Conservation (phyloP, 2,113 vertebrate species). For the Cephalopholis sonnerati region DNA sequence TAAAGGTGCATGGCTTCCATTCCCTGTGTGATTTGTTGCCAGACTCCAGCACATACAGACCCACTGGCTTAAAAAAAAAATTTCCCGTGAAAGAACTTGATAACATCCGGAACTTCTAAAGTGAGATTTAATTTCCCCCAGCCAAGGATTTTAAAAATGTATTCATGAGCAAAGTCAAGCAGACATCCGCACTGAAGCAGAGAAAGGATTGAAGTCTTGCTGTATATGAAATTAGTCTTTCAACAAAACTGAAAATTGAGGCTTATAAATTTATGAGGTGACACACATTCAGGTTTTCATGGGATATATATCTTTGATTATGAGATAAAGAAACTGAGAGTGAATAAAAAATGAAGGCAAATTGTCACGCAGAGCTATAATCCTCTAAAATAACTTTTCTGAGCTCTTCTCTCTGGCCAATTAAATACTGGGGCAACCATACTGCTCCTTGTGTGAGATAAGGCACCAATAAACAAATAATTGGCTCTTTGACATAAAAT, state of each 20-base stretch:
- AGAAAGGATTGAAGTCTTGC: conserved; percentile 15
- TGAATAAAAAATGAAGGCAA: conserved; percentile 22
- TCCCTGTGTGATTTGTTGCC: conserved; percentile 46
- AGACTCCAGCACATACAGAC: conserved; percentile 24
- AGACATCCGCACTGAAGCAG: conserved; percentile 38
- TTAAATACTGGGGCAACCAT: conserved; percentile 25
- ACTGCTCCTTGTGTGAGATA: conserved; percentile 27
- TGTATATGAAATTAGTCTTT: conserved; percentile 53
- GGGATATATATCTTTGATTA: conserved; percentile 43
- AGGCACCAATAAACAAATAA: conserved; percentile 26
- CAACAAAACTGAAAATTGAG: conserved; percentile 50
- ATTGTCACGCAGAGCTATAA: conserved; percentile 31
- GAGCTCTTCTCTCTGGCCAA: conserved; percentile 16
- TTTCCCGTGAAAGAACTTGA: conserved; percentile 46
- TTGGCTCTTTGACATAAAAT: conserved; percentile 22
- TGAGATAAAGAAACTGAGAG: conserved; percentile 31
- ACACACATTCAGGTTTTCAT: conserved; percentile 44
- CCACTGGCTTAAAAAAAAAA: conserved; percentile 39
- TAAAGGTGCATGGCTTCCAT: conserved; percentile 43
- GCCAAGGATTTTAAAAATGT: conserved; percentile 52
- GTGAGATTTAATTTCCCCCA: conserved; percentile 59
- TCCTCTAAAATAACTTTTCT: conserved; percentile 36
- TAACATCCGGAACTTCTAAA: conserved; percentile 60
- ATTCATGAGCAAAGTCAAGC: conserved; percentile 62
- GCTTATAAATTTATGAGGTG: conserved; percentile 40